These are phyloP conservation scores for Melanchra persicariae DNA, from an alignment of 2,888 invertebrate species.

Conservation along the genomic window DNA sequence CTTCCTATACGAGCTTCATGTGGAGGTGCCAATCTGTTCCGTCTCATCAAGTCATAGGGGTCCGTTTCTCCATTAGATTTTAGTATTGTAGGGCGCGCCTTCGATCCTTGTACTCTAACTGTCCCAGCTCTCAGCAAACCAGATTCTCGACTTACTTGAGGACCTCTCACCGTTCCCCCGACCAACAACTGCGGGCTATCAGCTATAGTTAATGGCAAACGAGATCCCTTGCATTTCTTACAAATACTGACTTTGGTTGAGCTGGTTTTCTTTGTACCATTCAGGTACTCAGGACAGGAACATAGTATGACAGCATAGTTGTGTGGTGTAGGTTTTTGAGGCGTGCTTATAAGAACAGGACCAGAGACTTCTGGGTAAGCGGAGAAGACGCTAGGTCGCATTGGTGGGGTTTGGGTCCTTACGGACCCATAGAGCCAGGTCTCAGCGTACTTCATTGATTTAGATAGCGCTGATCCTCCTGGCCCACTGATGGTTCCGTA, in stretches of 20 bases:
- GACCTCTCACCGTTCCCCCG: constrained; percentile 92
- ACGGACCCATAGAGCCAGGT: constrained; percentile 96
- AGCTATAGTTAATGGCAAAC: constrained; percentile 93
- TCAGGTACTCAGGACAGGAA: constrained; percentile 95
- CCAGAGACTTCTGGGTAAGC: constrained; percentile 86
- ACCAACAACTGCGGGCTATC: constrained; percentile 89
- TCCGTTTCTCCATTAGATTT: constrained; percentile 91
- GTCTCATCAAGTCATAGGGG: constrained; percentile 96
- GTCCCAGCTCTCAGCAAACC: constrained; percentile 91
- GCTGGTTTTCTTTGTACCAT: constrained; percentile 93
- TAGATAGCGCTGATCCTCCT: constrained; percentile 93
- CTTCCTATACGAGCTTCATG: constrained; percentile 89
- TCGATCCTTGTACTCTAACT: constrained; percentile 91
- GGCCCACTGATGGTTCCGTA: constrained; percentile 90
- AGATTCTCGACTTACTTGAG: constrained; percentile 85
- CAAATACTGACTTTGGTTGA: constrained; percentile 94
- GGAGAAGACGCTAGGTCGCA: constrained; percentile 88
- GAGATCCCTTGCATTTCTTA: constrained; percentile 96
- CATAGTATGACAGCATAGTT: constrained; percentile 94
- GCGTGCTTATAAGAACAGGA: constrained; percentile 89
- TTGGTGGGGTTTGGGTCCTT: constrained; percentile 88
- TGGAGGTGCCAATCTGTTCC: constrained; percentile 93
- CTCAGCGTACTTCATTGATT: constrained; percentile 96
- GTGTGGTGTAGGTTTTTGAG: constrained; percentile 91
- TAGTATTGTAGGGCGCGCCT: constrained; percentile 92